phyloP scores from a whole-genome alignment of 2,113 vertebrate species.

The Rhadina sibilatrix region DNA sequence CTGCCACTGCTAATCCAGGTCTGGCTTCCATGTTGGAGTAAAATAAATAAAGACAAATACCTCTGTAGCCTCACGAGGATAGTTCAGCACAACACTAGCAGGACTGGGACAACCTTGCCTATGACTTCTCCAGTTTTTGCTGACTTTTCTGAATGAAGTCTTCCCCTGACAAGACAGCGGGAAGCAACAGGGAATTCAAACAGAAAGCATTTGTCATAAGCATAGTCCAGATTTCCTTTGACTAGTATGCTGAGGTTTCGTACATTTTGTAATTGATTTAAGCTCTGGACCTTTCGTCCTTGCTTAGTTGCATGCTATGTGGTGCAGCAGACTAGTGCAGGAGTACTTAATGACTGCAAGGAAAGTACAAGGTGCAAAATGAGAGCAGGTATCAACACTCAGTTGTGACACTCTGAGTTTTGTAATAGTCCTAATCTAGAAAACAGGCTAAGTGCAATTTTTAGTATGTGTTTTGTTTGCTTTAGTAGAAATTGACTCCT shows the following conservation, averaged over 20 bases:
- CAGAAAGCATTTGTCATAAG: background rate
- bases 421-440: background rate
- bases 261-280: background rate
- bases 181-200: background rate
- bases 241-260: background rate
- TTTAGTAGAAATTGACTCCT: background rate
- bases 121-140: background rate
- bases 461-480: background rate
- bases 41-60: constrained; percentile 12
- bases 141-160: constrained; percentile 3
- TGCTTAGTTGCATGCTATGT: background rate
- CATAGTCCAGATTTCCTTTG: background rate
- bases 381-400: background rate
- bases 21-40: background rate
- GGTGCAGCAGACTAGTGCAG: background rate
- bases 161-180: background rate
- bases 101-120: background rate
- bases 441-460: background rate
- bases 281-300: background rate
- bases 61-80: background rate
- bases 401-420: background rate
- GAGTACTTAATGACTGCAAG: fast-evolving
- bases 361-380: background rate
- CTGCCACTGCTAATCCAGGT: constrained; percentile 14
- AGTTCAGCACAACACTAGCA: background rate